A percentile compares a stretch with the other conserved stretches of the same genome.
Evolutionary conservation across 2,113 vertebrate species (phyloP).

Genomic region (Vulpes lagopus): DNA sequence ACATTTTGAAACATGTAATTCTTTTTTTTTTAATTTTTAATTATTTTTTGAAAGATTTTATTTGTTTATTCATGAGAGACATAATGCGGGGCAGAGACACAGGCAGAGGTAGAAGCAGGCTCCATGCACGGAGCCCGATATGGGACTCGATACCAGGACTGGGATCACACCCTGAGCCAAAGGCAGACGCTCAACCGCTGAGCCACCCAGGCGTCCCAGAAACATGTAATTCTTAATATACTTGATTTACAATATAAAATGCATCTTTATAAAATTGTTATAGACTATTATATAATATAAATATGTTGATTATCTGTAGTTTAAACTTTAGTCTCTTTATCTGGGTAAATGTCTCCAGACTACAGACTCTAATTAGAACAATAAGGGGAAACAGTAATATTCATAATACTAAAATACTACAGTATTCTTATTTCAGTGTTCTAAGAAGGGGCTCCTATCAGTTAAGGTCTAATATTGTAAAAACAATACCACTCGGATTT

Average conservation of each 20-base stretch:
- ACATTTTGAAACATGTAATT: background rate
- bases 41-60: too few relatives aligned
- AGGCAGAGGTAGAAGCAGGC: too few relatives aligned
- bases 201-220: background rate
- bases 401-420: background rate
- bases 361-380: background rate
- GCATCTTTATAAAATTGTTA: slow-evolving; percentile 7
- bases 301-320: background rate
- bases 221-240: background rate
- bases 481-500: background rate
- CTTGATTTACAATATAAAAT: background rate
- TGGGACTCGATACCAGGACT: too few relatives aligned
- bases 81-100: too few relatives aligned
- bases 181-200: too few relatives aligned
- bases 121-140: too few relatives aligned
- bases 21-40: background rate
- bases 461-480: slow-evolving; percentile 39
- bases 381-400: background rate
- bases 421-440: background rate
- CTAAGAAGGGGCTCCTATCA: background rate
- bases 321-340: slow-evolving; percentile 25
- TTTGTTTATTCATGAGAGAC: too few relatives aligned
- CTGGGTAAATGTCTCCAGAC: background rate
- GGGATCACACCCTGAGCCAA: too few relatives aligned
- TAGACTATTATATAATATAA: background rate